Base-by-base conservation (phyloP, 92 coral and sea anemone genomes). In the Epizoanthus fatuus region DNA sequence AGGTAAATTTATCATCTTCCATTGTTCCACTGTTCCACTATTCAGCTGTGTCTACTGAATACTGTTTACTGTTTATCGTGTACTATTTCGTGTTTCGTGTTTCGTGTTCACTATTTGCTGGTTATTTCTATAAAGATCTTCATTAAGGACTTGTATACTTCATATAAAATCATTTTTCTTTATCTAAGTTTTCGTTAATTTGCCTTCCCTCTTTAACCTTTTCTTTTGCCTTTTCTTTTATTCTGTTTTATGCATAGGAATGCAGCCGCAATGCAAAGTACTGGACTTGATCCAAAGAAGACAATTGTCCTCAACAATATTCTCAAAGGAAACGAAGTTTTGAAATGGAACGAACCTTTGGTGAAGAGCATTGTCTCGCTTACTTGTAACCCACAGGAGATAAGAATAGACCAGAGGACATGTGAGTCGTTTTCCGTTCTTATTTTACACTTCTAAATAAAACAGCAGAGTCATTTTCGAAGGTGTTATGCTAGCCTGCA, bases 241-340 rank as follows among this genome's bases (percentile, higher is more conserved):
- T 17, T 15, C 8, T 74, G 12, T 74, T 29, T 45, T 13, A n/a
- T 19, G 6, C 29, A 5, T 70, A 79, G 84, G 51, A 79, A 63
- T 38, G 84, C 71, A 35, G 53, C 25, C 7, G 84, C 71, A 12
- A 79, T 79, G 29, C 16, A 7, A 63, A 14, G 7, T 38, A 22
- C 45, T 8, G 84, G 84, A 13, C 84, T 79, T 79, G 60, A 79
- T 25, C 72, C 84, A 79, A 79, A 57, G 70, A 79, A 62, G 72
- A 25, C 84, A 3, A 37, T 79, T 17, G 65, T 63, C 7, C 54
- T 79, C 22, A 79, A 79, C 69, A 79, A 79, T 35, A 59, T 79
- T 17, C 71, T 79, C 3, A 44, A 63, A 19, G 67, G 69, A 9
- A 79, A 79, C 51, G 67, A 20, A 9, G 14, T 59, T 16, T 62